Base-by-base conservation (phyloP, 1,140 invertebrate genomes). In the Drosophila aff. region DNA sequence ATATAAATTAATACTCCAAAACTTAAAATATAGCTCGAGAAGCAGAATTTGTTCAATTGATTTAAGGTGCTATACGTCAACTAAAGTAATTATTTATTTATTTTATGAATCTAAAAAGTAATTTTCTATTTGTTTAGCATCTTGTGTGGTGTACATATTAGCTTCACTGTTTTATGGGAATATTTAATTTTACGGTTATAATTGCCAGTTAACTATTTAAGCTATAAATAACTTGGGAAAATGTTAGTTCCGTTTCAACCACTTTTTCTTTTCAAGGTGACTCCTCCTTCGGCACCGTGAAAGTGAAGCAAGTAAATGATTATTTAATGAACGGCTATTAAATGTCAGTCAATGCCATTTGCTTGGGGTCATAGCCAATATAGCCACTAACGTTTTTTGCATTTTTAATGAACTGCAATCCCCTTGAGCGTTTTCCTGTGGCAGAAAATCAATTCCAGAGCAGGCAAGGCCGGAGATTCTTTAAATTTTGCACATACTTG, bases 401-500 rank as follows among this genome's bases (percentile, higher is more conserved):
- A 78, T 85, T 78, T 55, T 50, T 69, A 78, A 81, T 82, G 55
- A 53, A 21, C 44, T 38, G 18, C 23, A 10, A 6, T 36, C 28
- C 26, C 81, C 73, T 74, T 77, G 64, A 69, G 76, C 72, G 79
- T 67, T 73, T 49, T 15, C 43, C 21, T 28, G 18, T 43, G 18
- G 26, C 26, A 38, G 38, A 59, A 81, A 85, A 85, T 85, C 78
- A 81, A 81, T 77, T 85, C 63, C 41, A 60, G 6, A 28, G 26
- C 15, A 44, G 50, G 36, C 16, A 47, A 26, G 59, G 49, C 6
- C 41, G 21, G 36, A 49, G 21, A 21, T 26, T 23, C 21, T 68
- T 59, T 47, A 49, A 60, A 77, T 31, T 41, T 33, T 15, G 18
- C 23, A 41, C 46, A 68, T 52, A 43, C 68, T 76, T 41, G n/a